Evolutionary conservation across 2,888 invertebrate species (phyloP), one percentile per base, ranked within the genome.

Genomic region (Leucozona laternaria): DNA sequence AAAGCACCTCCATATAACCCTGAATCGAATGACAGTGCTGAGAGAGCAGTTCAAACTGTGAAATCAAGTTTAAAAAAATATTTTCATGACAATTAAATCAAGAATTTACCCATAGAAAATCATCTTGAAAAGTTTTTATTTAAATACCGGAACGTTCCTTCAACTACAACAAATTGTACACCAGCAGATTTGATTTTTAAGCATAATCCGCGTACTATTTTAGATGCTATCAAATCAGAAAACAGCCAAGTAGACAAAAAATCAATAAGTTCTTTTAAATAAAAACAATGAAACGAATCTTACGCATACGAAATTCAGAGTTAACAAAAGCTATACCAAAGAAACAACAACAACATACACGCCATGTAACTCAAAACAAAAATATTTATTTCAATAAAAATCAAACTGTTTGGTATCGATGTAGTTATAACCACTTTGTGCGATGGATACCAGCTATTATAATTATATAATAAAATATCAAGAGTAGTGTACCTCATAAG

Each of bases 371-470:
- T n/a, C 5, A 55, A 8, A 57, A 8, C 10, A 31, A 31, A 57
- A 57, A 57, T 31, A 57, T 4, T 37, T 2, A 13, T 13, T 37
- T 37, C 13, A 37, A 4, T 13, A 60, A 72, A 34, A 60, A 72
- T 25, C 72, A 72, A 60, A 31, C n/a, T 2, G 72, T 72, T 45
- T 72, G 72, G 72, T 72, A 72, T 48, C 71, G 71, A 17, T 58
- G 57, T 40, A 45, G 57, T 20, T 57, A 58, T 71, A 71, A 71
- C 10, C 58, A 45, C 17, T 57, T 20, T 55, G 43, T 43, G 43
- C 43, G 40, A 5, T 40, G 15, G 43, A 43, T 4, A 43, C 43
- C 43, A 43, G 43, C 43, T 2, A 6, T 43, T 43, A 57, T 31
- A n/a, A n/a, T n/a, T n/a, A 31, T 17, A 31, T 57, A 28, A 31